phyloP scores from a whole-genome alignment of 2,113 vertebrate species.

The Triplophysa rosa region DNA sequence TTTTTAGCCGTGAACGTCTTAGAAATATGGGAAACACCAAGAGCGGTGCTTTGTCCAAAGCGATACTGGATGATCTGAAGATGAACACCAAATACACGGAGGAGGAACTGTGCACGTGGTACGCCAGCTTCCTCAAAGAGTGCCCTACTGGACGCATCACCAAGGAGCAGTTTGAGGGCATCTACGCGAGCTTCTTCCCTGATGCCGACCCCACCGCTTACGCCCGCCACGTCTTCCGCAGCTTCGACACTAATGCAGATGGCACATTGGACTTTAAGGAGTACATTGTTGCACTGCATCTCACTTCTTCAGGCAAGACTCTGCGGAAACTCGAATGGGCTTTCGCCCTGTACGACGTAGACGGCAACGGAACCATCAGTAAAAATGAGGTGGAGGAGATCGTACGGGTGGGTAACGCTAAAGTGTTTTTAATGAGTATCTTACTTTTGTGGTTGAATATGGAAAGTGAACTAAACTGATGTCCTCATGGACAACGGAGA shows the following conservation, averaged over 20 bases:
- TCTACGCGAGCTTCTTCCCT: conserved; percentile 83
- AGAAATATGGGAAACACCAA: conserved; percentile 78
- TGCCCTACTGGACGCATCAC: conserved; percentile 77
- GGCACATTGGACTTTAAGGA: conserved; percentile 83
- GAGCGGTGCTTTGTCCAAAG: conserved; percentile 79
- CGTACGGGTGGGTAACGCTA: conserved; percentile 68
- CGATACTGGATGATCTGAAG: conserved; percentile 79
- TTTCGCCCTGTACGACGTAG: conserved; percentile 81
- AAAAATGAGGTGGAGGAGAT: conserved; percentile 80
- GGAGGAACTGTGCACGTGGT: conserved; percentile 76
- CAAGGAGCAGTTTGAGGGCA: conserved; percentile 78
- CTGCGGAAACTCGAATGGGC: conserved; percentile 83
- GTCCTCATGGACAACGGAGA: neutral
- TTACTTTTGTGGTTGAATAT: no score
- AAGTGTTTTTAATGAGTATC: neutral
- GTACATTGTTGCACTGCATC: conserved; percentile 81
- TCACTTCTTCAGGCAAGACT: conserved; percentile 81
- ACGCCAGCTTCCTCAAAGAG: conserved; percentile 80
- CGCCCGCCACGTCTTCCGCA: conserved; percentile 79
- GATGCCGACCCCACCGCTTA: conserved; percentile 76
- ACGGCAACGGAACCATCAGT: conserved; percentile 82
- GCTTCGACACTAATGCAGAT: conserved; percentile 80
- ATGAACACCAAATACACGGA: conserved; percentile 79
- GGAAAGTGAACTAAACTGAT: neutral
- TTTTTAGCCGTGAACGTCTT: neutral